phyloP scores from a whole-genome alignment of 2,888 invertebrate species.

The Portevinia maculata region DNA sequence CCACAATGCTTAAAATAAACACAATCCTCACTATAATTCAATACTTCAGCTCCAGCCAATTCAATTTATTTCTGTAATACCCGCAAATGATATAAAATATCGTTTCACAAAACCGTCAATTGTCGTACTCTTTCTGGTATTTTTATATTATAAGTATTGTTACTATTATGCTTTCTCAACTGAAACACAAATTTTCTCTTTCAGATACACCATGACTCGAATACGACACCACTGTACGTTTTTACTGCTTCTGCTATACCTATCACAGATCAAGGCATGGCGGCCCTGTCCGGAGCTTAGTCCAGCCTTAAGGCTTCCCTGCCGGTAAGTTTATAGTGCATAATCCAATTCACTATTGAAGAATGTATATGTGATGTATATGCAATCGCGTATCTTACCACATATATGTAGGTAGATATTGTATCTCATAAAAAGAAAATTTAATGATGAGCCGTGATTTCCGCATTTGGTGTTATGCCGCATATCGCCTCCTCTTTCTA shows the following conservation, averaged over 20 bases:
- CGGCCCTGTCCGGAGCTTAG: constrained; percentile 91
- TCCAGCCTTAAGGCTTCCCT: constrained; percentile 90
- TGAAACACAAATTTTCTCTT: constrained; percentile 54
- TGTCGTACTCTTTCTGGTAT: constrained; percentile 15
- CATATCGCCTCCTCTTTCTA: constrained; percentile 77
- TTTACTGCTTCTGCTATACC: constrained; percentile 78
- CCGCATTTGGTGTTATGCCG: constrained; percentile 63
- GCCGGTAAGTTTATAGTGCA: constrained; percentile 83
- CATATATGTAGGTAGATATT: constrained; percentile 38
- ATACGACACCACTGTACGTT: constrained; percentile 72
- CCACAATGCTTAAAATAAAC: constrained; percentile 46
- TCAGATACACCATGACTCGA: constrained; percentile 66
- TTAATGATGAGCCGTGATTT: constrained; percentile 65
- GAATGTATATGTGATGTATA: constrained; percentile 77
- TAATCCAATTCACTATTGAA: constrained; percentile 18
- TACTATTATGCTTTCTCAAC: constrained; percentile 24
- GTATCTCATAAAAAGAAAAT: constrained; percentile 63
- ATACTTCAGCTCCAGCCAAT: no score
- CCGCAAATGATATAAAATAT: constrained; percentile 26
- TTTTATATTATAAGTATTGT: constrained; percentile 11
- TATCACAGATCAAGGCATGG: constrained; percentile 83
- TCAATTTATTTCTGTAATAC: constrained; percentile 22
- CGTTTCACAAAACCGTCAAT: constrained; percentile 20
- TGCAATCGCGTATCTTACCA: constrained; percentile 34
- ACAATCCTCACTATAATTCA: constrained; percentile 17